A percentile compares a stretch with the other conserved stretches of the same genome.
Evolutionary conservation across 2,888 invertebrate species (phyloP).

Genomic region (Noctua janthe): DNA sequence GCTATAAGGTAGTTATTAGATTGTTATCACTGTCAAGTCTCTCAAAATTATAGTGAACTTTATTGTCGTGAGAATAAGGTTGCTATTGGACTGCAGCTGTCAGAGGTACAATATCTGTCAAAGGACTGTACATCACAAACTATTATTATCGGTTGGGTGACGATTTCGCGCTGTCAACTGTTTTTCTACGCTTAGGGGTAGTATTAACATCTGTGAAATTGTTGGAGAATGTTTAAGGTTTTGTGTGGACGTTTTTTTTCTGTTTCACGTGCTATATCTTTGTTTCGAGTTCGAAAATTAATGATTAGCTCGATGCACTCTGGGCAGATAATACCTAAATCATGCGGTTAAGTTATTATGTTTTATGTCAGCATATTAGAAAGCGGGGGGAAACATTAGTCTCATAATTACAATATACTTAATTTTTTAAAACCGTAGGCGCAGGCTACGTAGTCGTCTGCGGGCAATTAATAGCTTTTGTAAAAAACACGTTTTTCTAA

Average conservation of each 20-base stretch:
- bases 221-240: conserved; percentile 75
- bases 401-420: not conserved
- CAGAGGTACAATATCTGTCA: not conserved
- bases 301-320: not conserved
- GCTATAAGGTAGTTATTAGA: not conserved
- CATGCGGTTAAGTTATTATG: not conserved
- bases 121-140: conserved; percentile 73
- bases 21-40: not conserved
- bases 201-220: conserved; percentile 83
- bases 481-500: not conserved
- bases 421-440: not conserved
- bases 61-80: not conserved
- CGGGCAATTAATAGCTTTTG: not conserved
- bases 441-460: not conserved
- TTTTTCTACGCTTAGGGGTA: conserved; percentile 66
- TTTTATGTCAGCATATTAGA: not conserved
- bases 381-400: not conserved
- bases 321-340: not conserved
- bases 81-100: not conserved
- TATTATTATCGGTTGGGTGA: conserved; percentile 81
- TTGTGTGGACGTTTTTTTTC: conserved; percentile 53
- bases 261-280: conserved; percentile 11
- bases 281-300: not conserved
- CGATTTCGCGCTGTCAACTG: conserved; percentile 74
- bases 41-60: not conserved